Percentiles rank a stretch among this genome's conserved stretches.
Evolutionary conservation across 2,888 invertebrate species (phyloP).

Genomic region (Cecidostiba fungosa): DNA sequence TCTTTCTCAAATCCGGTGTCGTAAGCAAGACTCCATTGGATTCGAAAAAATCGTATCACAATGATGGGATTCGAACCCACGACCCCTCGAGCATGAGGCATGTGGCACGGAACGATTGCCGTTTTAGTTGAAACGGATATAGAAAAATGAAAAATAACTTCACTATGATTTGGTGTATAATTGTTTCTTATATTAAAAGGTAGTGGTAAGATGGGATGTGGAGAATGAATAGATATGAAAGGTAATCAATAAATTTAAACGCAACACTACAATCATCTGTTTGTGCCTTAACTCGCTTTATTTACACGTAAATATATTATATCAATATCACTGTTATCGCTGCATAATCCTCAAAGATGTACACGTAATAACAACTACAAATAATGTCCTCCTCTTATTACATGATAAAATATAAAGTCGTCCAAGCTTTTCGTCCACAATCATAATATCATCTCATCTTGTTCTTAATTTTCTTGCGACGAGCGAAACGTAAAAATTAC

Average conservation of each 20-base stretch:
- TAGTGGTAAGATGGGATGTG: not conserved
- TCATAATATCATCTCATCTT: constrained; percentile 29
- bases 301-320: constrained; percentile 80
- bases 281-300: constrained; percentile 69
- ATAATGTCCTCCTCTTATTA: constrained; percentile 65
- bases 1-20: no score
- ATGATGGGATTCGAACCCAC: no score
- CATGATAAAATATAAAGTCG: constrained; percentile 62
- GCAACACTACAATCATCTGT: constrained; percentile 4
- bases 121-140: no score
- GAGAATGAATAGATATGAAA: not conserved
- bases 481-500: constrained; percentile 58
- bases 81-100: no score
- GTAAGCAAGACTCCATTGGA: no score
- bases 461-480: constrained; percentile 43
- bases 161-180: no score
- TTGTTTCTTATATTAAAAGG: not conserved
- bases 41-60: no score
- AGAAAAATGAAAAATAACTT: no score
- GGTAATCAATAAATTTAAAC: not conserved
- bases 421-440: constrained; percentile 51
- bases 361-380: constrained; percentile 75
- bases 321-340: constrained; percentile 77
- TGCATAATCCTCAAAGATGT: constrained; percentile 76
- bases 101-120: no score